Base-by-base conservation (phyloP, 2,797 vertebrate genomes). In the Esox lucius region DNA sequence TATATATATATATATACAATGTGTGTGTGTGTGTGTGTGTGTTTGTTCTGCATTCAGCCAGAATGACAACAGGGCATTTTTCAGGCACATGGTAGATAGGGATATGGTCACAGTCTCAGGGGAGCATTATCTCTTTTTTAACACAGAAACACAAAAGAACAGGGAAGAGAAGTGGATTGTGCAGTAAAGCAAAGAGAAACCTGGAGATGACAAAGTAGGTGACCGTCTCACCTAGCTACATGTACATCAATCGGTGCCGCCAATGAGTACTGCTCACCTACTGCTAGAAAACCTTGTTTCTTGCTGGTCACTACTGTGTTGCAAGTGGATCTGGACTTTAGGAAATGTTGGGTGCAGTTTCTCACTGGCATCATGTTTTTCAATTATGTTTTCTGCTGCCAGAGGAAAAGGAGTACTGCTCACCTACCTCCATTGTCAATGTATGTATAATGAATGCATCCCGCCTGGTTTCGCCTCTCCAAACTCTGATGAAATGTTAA, bases 401-500 rank as follows among this genome's bases (percentile, higher is more conserved):
- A n/a, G 53, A 56, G 53, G 53, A 56, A n/a, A 56, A 56, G 53
- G 53, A 56, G n/a, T n/a, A 56, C 22, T 56, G 8, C 53, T 56
- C 53, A n/a, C 53, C n/a, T 56, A n/a, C 6, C 7, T 19, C 53
- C 53, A 56, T 22, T 39, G n/a, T 56, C 53, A 1, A 56, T 56
- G 8, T n/a, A 65, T 80, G 39, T 78, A 75, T 80, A 49, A 80
- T 80, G 39, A 77, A 35, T 49, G 75, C 48, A 69, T 74, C 59
- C 74, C 64, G 46, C 35, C 28, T 22, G 67, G 59, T 75, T 61
- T 71, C 67, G 62, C 71, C 74, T 78, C 70, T 69, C 26, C 49
- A 64, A 17, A n/a, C 66, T 71, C 77, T 62, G 61, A 79, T 81
- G 70, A 81, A 81, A 79, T 77, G 72, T 81, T 79, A 81, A 81